Percentiles rank a stretch among this genome's conserved stretches.
These are phyloP conservation scores for Charina bottae DNA, from an alignment of 2,113 vertebrate genomes.

Conservation along the genomic window DNA sequence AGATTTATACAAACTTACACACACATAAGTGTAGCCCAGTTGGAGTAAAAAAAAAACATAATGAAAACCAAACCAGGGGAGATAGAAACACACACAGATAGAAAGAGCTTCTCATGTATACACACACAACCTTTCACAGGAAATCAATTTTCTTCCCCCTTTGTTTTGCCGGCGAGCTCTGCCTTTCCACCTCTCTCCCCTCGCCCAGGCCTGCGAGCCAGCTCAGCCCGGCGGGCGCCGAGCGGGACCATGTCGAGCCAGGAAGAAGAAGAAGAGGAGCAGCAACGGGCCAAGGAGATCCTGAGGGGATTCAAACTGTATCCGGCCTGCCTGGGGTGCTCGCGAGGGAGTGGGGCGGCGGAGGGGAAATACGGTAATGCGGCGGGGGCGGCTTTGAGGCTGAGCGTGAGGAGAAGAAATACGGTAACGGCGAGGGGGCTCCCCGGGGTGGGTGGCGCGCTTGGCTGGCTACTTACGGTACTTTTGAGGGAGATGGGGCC, in stretches of 20 bases:
- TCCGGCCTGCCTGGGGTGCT: slow-evolving; percentile 63
- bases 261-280: slow-evolving; percentile 65
- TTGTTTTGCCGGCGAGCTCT: slow-evolving; percentile 41
- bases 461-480: background rate
- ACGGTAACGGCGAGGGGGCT: background rate
- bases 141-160: no score
- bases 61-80: no score
- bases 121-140: no score
- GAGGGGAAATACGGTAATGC: background rate
- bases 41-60: no score
- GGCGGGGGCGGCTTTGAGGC: background rate
- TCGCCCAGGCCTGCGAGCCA: slow-evolving; percentile 33
- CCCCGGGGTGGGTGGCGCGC: background rate
- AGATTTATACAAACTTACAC: no score
- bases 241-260: slow-evolving; percentile 76
- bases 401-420: background rate
- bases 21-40: no score
- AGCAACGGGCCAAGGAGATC: slow-evolving; percentile 76
- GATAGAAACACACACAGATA: no score
- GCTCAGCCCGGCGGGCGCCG: slow-evolving; percentile 49
- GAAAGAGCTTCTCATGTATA: no score
- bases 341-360: background rate
- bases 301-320: slow-evolving; percentile 84
- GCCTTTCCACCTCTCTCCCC: slow-evolving; percentile 23
- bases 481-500: no score